Base-by-base conservation (phyloP, 2,113 vertebrate species). In the Symphodus melops region DNA sequence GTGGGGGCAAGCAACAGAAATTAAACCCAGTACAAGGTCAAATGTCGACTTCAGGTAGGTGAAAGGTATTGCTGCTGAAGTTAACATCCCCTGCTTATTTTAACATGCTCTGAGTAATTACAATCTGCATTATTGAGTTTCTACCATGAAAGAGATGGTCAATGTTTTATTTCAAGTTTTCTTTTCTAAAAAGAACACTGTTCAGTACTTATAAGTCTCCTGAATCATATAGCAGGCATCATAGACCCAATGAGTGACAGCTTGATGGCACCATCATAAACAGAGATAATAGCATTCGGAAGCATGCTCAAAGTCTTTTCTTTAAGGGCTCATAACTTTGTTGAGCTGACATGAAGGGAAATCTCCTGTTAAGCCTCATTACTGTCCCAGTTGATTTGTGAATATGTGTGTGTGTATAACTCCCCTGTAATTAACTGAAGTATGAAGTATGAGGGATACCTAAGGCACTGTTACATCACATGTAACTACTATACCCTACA, bases 1-100 rank as follows among this genome's bases (percentile, higher is more conserved):
- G 89, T 85, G 54, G 75, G 68, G 65, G 28, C 85, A 90, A 68
- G 89, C 71, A 48, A 14, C 1, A 36, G 25, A 68, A 58, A 69
- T 3, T 3, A 33, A 53, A 5, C 20, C 4, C 13, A 9, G 33
- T 60, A 8, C 2, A 20, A 42, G 37, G 36, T 70, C 52, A 82
- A 19, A 17, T n/a, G 63, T n/a, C 59, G 13, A 66, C 60, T 49
- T 2, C 46, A 71, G 17, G 25, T 17, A 42, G 28, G 4, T 39
- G 54, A 0, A 33, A 6, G 39, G 2, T 51, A 36, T 58, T 46
- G 51, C 14, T 51, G 2, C 41, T 41, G 11, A 13, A 59, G 20
- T 69, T 13, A 44, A 33, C 20, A 7, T 20, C 2, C 52, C 23
- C 41, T 17, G 9, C 23, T 53, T 44, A 13, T n/a, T 23, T 36